Evolutionary conservation across 2,888 invertebrate species (phyloP).

Genomic region (Nymphalis urticae): DNA sequence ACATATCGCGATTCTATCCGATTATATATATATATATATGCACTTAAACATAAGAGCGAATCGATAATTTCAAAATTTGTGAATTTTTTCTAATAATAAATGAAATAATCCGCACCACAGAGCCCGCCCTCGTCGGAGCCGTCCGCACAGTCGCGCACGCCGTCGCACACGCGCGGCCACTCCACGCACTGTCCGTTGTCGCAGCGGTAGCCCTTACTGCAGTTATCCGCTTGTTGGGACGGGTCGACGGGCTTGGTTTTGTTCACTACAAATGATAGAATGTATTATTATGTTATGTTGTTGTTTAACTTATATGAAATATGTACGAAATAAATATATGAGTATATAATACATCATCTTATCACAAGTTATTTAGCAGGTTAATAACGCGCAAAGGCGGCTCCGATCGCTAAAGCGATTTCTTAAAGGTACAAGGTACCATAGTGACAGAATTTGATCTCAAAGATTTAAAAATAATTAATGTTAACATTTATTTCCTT

Average conservation of each 20-base stretch:
- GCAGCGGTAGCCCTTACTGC: slow-evolving; percentile 57
- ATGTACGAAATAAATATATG: too few species aligned
- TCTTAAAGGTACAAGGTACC: too few species aligned
- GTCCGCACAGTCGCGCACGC: slow-evolving; percentile 83
- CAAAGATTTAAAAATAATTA: too few species aligned
- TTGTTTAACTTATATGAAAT: too few species aligned
- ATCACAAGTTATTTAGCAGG: too few species aligned
- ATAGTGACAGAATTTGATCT: too few species aligned
- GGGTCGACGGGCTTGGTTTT: slow-evolving; percentile 48
- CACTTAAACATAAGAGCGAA: not conserved
- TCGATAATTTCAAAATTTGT: too few species aligned
- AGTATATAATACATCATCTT: too few species aligned
- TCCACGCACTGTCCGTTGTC: slow-evolving; percentile 84
- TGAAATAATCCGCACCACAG: slow-evolving; percentile 72
- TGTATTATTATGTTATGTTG: not conserved
- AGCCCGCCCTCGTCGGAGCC: slow-evolving; percentile 86
- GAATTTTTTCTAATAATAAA: not conserved
- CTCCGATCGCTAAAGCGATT: too few species aligned
- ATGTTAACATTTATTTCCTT: too few species aligned
- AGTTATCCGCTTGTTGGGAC: slow-evolving; percentile 43
- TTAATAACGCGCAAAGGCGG: too few species aligned
- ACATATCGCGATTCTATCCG: too few species aligned
- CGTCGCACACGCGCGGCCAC: slow-evolving; percentile 84
- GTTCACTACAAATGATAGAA: slow-evolving; percentile 50
- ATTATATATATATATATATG: not conserved